phyloP scores from a whole-genome alignment of 2,888 invertebrate species.

The Leucoptera coffeella region DNA sequence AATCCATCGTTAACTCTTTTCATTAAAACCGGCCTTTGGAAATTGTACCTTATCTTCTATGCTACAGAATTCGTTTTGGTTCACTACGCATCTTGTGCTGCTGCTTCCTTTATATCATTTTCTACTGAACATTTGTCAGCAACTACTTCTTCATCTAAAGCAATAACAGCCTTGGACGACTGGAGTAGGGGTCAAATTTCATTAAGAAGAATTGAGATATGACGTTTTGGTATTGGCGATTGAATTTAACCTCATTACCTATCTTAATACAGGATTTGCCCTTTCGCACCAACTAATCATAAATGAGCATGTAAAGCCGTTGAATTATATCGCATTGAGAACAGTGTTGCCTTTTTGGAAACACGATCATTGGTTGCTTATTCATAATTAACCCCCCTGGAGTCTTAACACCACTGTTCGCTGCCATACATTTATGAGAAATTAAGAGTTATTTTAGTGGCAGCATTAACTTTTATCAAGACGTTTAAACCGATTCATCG shows the following conservation, averaged over 20 bases:
- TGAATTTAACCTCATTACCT: slow-evolving; percentile 52
- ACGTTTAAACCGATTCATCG: too few species aligned
- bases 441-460: too few species aligned
- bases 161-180: slow-evolving; percentile 23
- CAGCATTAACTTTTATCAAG: too few species aligned
- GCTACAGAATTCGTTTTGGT: too few species aligned
- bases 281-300: slow-evolving; percentile 53
- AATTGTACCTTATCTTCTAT: slow-evolving; percentile 32
- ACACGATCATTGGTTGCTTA: slow-evolving; percentile 27
- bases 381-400: slow-evolving; percentile 51
- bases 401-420: slow-evolving; percentile 42
- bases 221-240: slow-evolving; percentile 16
- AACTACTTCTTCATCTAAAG: slow-evolving; percentile 15
- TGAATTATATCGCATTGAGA: slow-evolving; percentile 50
- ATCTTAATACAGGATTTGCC: slow-evolving; percentile 54
- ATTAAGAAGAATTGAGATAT: slow-evolving; percentile 16
- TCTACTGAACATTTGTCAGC: slow-evolving; percentile 49
- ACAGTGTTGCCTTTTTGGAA: slow-evolving; percentile 29
- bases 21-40: slow-evolving; percentile 33
- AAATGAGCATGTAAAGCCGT: slow-evolving; percentile 51
- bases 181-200: slow-evolving; percentile 24
- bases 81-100: too few species aligned
- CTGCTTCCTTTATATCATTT: slow-evolving; percentile 43
- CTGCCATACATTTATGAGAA: neutral
- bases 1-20: slow-evolving; percentile 54